phyloP scores from a whole-genome alignment of 2,888 invertebrate genomes.

The Sipunculus nudus region DNA sequence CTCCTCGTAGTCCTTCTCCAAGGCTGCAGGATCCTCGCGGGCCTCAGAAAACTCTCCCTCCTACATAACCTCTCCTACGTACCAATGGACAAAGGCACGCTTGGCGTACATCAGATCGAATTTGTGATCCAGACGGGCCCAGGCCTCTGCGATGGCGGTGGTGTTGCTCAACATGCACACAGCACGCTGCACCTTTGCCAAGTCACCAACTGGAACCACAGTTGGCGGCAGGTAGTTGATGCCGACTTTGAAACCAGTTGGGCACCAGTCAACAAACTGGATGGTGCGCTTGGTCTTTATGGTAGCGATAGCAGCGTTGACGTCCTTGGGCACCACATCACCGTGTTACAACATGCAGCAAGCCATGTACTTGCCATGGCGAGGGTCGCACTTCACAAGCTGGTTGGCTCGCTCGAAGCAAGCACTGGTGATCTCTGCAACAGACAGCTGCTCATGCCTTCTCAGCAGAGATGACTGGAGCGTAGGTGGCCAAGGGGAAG shows the following conservation, averaged over 20 bases:
- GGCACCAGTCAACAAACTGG: slow-evolving; percentile 73
- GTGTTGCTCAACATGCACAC: slow-evolving; percentile 68
- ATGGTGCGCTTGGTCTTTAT: slow-evolving; percentile 58
- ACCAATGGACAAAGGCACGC: slow-evolving; percentile 63
- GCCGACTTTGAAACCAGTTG: slow-evolving; percentile 78
- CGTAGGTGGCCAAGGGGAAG: slow-evolving; percentile 82
- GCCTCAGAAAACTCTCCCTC: no score
- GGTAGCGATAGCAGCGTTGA: slow-evolving; percentile 70
- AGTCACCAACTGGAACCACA: slow-evolving; percentile 76
- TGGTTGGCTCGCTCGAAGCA: slow-evolving; percentile 74
- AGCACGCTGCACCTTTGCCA: slow-evolving; percentile 70
- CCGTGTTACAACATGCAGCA: slow-evolving; percentile 94
- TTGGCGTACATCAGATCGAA: slow-evolving; percentile 56
- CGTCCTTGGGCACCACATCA: slow-evolving; percentile 89
- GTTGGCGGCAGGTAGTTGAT: slow-evolving; percentile 71
- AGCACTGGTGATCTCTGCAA: slow-evolving; percentile 51
- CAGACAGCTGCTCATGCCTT: slow-evolving; percentile 35
- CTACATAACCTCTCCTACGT: slow-evolving; percentile 69
- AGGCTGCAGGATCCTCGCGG: no score
- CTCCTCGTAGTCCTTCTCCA: no score
- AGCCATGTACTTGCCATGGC: slow-evolving; percentile 78
- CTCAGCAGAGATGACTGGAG: slow-evolving; percentile 39
- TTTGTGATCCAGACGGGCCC: slow-evolving; percentile 62
- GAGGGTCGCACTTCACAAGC: slow-evolving; percentile 80
- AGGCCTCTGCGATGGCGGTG: slow-evolving; percentile 68